These are phyloP conservation scores for Sminthurides aquaticus DNA, from an alignment of 2,888 invertebrate genomes.

Conservation along the genomic window DNA sequence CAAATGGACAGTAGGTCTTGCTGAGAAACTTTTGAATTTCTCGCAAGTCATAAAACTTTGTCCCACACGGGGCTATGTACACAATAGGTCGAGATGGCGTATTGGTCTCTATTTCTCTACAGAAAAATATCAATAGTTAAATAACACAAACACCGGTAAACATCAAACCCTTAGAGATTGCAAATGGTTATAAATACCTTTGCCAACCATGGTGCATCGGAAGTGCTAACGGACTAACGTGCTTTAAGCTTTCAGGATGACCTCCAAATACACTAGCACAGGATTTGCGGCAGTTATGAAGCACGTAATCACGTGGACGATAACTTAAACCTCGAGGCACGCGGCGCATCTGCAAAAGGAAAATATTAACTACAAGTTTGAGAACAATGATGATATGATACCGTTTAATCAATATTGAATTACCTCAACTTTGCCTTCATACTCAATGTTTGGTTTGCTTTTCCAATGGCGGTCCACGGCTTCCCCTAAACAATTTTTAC, in stretches of 20 bases:
- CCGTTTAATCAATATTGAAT: no score
- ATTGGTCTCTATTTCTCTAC: constrained; percentile 50
- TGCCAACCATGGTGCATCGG: constrained; percentile 31
- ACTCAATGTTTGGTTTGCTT: constrained; percentile 24
- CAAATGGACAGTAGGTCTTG: constrained; percentile 59
- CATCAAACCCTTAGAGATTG: constrained; percentile 17
- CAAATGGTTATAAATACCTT: constrained; percentile 17
- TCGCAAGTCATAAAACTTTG: constrained; percentile 61
- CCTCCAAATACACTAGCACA: constrained; percentile 21
- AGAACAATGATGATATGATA: no score
- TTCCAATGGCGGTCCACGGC: constrained; percentile 6
- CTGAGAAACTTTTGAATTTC: constrained; percentile 72
- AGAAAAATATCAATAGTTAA: background rate
- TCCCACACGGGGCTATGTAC: constrained; percentile 73
- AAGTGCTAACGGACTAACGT: constrained; percentile 25
- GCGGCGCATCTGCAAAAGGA: constrained; percentile 5
- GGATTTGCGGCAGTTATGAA: constrained; percentile 16
- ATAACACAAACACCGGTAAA: no score
- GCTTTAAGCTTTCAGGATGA: constrained; percentile 2
- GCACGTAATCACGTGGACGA: constrained; percentile 15
- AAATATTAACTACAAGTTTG: no score
- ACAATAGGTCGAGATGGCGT: constrained; percentile 44
- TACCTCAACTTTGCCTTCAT: constrained; percentile 28
- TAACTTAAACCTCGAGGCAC: background rate
- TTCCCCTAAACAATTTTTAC: no score